These are phyloP conservation scores for Lordiphosa collinella DNA, from an alignment of 1,140 invertebrate species.

Conservation along the genomic window DNA sequence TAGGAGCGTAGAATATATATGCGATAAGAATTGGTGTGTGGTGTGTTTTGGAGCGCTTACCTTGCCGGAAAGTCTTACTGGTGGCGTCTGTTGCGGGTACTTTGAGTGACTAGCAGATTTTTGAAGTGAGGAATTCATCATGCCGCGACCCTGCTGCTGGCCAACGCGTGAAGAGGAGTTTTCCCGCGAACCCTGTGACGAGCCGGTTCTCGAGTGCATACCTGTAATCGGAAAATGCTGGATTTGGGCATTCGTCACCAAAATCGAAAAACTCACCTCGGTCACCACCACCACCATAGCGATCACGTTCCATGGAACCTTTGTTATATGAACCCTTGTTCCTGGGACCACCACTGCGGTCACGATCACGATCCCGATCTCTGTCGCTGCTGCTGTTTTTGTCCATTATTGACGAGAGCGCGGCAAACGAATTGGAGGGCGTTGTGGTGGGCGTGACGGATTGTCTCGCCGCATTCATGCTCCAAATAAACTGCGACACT, in stretches of 20 bases:
- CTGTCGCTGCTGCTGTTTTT: constrained; percentile 48
- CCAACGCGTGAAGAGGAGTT: constrained; percentile 64
- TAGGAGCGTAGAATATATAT: background rate
- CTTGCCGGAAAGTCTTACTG: constrained; percentile 45
- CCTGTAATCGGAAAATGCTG: constrained; percentile 39
- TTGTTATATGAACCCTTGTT: constrained; percentile 80
- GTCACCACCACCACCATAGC: constrained; percentile 42
- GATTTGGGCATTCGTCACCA: background rate
- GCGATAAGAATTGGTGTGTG: background rate
- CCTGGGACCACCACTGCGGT: constrained; percentile 63
- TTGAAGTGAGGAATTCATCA: constrained; percentile 55
- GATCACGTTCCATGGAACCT: constrained; percentile 80
- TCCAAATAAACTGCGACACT: constrained; percentile 62
- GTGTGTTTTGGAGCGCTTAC: constrained; percentile 14
- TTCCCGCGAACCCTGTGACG: constrained; percentile 81
- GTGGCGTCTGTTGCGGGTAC: constrained; percentile 54
- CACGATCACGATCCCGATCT: constrained; percentile 50
- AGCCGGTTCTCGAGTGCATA: constrained; percentile 82
- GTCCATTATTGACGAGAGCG: constrained; percentile 61
- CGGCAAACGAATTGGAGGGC: constrained; percentile 72
- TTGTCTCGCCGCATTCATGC: constrained; percentile 25
- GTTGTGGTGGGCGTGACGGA: constrained; percentile 50
- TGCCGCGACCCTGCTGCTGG: constrained; percentile 40
- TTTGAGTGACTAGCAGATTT: constrained; percentile 76
- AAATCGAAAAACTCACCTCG: constrained; percentile 20